Base-by-base conservation (phyloP, 2,888 invertebrate genomes). In the Galeruca laticollis region DNA sequence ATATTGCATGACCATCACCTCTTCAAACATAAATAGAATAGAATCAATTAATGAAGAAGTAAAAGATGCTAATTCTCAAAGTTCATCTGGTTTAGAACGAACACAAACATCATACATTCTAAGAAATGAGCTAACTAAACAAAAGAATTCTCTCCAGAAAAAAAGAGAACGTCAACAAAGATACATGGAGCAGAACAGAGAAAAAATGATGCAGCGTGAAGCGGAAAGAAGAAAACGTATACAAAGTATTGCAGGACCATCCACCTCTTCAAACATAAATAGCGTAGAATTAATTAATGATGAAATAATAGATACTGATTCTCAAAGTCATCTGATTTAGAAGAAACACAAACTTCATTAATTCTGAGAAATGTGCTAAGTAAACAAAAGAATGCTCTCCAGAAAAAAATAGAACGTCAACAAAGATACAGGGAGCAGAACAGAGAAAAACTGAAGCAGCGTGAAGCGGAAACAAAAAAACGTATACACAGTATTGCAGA, bases 101-200 rank as follows among this genome's bases (percentile, higher is more conserved):
- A 37, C 37, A 37, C 37, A 37, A 37, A 37, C 37, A 37, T 37
- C 37, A 37, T 37, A 6, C 37, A 37, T 37, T 37, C 37, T 6
- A 37, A 37, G 37, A 37, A 37, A 37, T 11, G 37, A 37, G 37
- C 37, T 9, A 37, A 9, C 37, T 37, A 37, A 37, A 37, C 8
- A 37, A 37, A 37, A 37, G 37, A 37, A 37, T 37, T 6, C 37
- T 37, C 37, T 37, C 37, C 37, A 37, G 11, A 37, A 37, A 37
- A 37, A 37, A 37, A 37, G 37, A 37, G 37, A 37, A 37, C 37
- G 37, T 37, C 37, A 37, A 37, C 37, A 37, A 37, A 37, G 37
- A 37, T 37, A 37, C 37, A 37, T 6, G 37, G 37, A 37, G 37
- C 37, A 37, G 37, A 37, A 37, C 10, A 37, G 37, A 37, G 37